Conservation (phyloP, 2,113 vertebrate genomes). For the Salminus brasiliensis region DNA sequence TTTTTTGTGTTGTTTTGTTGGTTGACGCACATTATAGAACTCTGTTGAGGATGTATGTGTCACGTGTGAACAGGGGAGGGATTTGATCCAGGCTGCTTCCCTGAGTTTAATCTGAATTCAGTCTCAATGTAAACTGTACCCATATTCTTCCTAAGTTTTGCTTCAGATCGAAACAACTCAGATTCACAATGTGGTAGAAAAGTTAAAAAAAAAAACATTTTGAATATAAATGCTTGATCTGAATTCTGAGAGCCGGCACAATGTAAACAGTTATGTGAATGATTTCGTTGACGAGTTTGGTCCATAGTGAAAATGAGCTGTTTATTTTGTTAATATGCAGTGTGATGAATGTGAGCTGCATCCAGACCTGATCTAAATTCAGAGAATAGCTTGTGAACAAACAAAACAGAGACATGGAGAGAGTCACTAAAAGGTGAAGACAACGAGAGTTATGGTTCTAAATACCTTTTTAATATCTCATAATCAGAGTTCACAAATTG, state of each 20-base stretch:
- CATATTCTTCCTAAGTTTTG: no score
- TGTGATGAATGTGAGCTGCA: not conserved
- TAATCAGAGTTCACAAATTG: not conserved
- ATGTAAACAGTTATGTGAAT: slow-evolving; percentile 15
- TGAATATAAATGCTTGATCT: no score
- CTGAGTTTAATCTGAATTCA: slow-evolving; percentile 64
- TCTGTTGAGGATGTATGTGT: slow-evolving; percentile 61
- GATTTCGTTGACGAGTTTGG: not conserved
- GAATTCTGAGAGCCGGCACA: not conserved
- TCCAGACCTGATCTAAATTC: not conserved
- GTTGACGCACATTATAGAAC: slow-evolving; percentile 61
- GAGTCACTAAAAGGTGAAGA: not conserved
- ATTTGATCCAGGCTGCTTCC: slow-evolving; percentile 82
- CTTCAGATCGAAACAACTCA: no score
- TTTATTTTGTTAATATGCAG: not conserved
- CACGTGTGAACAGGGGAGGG: slow-evolving; percentile 49
- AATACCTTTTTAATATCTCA: not conserved
- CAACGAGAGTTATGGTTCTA: not conserved
- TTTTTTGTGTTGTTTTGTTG: slow-evolving; percentile 57
- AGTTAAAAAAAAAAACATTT: no score
- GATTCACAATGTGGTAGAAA: no score
- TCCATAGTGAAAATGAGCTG: slow-evolving; percentile 28
- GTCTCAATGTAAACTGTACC: slow-evolving; percentile 16
- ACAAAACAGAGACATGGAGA: not conserved
- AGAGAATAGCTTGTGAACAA: not conserved